Conservation (phyloP, 1,140 invertebrate genomes). For the Grapholita molesta region DNA sequence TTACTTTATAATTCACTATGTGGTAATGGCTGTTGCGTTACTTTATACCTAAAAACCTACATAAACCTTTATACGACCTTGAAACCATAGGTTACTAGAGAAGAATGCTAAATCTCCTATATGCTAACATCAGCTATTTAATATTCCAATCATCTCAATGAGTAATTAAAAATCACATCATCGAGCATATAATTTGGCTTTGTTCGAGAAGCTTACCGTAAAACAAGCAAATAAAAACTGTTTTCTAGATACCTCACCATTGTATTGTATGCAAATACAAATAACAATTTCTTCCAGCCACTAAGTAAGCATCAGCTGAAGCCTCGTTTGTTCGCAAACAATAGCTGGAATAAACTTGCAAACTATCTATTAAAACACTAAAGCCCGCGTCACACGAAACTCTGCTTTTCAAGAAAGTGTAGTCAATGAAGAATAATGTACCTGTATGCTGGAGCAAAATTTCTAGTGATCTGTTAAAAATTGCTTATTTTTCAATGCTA, state of each 20-base stretch:
- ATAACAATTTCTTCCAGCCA: not conserved
- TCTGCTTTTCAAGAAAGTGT: not conserved
- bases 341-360: slow-evolving; percentile 1
- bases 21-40: too few relatives aligned
- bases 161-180: not conserved
- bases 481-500: too few relatives aligned
- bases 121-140: too few relatives aligned
- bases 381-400: not conserved
- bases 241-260: not conserved
- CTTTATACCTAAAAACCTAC: too few relatives aligned
- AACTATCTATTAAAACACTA: slow-evolving; percentile 11
- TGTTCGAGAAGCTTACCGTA: not conserved
- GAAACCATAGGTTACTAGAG: too few relatives aligned
- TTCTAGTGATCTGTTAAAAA: too few relatives aligned
- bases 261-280: not conserved
- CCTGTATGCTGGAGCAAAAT: too few relatives aligned
- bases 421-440: not conserved
- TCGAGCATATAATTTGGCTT: not conserved
- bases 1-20: too few relatives aligned
- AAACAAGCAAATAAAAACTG: not conserved
- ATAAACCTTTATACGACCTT: too few relatives aligned
- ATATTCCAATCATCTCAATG: too few relatives aligned
- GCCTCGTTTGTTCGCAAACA: not conserved
- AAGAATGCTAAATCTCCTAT: too few relatives aligned
- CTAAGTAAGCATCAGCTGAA: not conserved